Evolutionary conservation across 2,797 vertebrate species (phyloP).

Genomic region (Lacerta agilis): DNA sequence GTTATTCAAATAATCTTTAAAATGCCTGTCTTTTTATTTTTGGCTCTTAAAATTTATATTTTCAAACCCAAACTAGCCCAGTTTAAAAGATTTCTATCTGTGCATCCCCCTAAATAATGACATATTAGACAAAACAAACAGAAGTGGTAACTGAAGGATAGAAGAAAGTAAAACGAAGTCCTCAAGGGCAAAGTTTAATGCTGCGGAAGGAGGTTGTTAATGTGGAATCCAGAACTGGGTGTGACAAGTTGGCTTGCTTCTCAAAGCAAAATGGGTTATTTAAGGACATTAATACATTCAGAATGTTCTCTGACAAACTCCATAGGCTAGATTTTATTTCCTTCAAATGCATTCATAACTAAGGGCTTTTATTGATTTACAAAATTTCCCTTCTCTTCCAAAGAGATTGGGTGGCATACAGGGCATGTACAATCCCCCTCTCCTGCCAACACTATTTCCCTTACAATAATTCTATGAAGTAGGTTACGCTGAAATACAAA

Average conservation of each 20-base stretch:
- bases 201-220: conserved; percentile 81
- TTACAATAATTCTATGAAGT: no score
- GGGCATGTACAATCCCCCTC: background rate
- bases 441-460: no score
- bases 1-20: conserved; percentile 39
- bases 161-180: conserved; percentile 80
- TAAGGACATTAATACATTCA: conserved; percentile 77
- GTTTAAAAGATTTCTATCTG: conserved; percentile 57
- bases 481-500: no score
- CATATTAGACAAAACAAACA: conserved; percentile 58
- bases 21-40: conserved; percentile 35
- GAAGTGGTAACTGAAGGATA: conserved; percentile 41
- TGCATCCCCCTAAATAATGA: conserved; percentile 60
- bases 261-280: conserved; percentile 75
- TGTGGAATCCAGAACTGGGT: conserved; percentile 83
- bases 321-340: conserved; percentile 39
- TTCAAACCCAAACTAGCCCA: conserved; percentile 40
- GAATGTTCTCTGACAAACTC: conserved; percentile 58
- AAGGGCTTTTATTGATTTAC: background rate
- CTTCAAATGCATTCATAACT: conserved; percentile 5
- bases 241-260: conserved; percentile 76
- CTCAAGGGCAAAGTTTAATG: conserved; percentile 81
- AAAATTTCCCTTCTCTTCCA: background rate
- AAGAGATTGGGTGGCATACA: background rate
- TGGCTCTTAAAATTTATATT: conserved; percentile 18